Conservation (phyloP, 2,888 invertebrate species). For the Drosophila birchii region DNA sequence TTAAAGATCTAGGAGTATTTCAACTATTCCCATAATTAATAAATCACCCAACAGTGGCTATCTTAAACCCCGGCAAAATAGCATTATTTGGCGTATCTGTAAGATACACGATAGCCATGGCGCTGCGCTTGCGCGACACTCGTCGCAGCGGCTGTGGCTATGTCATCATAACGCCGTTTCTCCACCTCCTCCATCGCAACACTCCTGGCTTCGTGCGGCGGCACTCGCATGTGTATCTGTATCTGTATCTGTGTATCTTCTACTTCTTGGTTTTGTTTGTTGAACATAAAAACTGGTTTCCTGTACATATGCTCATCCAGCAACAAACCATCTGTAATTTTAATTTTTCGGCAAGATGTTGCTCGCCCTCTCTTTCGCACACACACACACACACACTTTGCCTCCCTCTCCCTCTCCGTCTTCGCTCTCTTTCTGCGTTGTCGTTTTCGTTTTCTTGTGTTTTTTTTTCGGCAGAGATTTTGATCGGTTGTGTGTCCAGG, state of each 20-base stretch:
- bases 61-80: not conserved
- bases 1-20: not conserved
- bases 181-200: not conserved
- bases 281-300: slow-evolving; percentile 79
- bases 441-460: slow-evolving; percentile 35
- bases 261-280: slow-evolving; percentile 73
- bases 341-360: slow-evolving; percentile 74
- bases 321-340: slow-evolving; percentile 76
- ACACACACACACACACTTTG: not conserved
- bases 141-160: slow-evolving; percentile 50
- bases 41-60: not conserved
- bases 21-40: not conserved
- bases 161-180: slow-evolving; percentile 68
- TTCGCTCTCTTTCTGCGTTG: slow-evolving; percentile 13
- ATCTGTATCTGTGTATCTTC: slow-evolving; percentile 61
- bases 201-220: slow-evolving; percentile 1
- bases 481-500: slow-evolving; percentile 69
- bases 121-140: slow-evolving; percentile 50
- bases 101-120: slow-evolving; percentile 26
- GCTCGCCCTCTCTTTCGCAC: slow-evolving; percentile 5
- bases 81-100: not conserved
- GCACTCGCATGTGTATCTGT: slow-evolving; percentile 15
- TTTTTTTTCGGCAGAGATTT: slow-evolving; percentile 68
- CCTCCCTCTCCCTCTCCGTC: not conserved
- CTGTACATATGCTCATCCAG: slow-evolving; percentile 80